phyloP scores from a whole-genome alignment of 2,888 invertebrate genomes.

The Tholera decimalis region DNA sequence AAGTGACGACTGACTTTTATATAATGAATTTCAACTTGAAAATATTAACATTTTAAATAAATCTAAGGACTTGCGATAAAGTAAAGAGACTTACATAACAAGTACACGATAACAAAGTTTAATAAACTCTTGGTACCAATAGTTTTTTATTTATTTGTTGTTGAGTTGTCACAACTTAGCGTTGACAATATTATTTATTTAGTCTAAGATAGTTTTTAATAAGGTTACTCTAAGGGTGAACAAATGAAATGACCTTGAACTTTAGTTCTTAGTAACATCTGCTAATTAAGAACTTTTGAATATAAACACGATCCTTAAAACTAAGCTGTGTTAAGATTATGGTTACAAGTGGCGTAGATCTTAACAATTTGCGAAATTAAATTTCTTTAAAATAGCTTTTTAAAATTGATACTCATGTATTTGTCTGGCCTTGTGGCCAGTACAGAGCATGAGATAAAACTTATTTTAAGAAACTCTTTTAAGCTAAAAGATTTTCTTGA shows the following conservation, averaged over 20 bases:
- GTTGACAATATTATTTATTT: conserved; percentile 31
- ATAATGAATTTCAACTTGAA: no score
- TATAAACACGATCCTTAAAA: conserved; percentile 29
- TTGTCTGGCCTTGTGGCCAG: background rate
- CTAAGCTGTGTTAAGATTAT: conserved; percentile 9
- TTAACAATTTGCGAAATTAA: conserved; percentile 7
- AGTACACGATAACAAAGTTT: no score
- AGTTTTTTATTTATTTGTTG: conserved; percentile 1
- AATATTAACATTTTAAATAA: no score
- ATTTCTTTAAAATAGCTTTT: background rate
- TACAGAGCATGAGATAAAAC: no score
- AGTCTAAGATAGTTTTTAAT: conserved; percentile 41
- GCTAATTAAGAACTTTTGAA: conserved; percentile 45
- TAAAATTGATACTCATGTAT: background rate
- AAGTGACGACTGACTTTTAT: no score
- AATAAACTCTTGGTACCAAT: background rate
- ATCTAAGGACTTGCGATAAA: background rate
- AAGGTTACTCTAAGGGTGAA: conserved; percentile 22
- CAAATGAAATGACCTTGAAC: conserved; percentile 30
- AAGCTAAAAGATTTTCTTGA: no score
- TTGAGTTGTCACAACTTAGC: conserved; percentile 21
- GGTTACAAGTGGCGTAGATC: background rate
- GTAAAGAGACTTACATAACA: no score
- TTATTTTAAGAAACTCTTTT: no score
- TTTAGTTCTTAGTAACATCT: conserved; percentile 26